phyloP scores from a whole-genome alignment of 2,888 invertebrate genomes.

The Noctua fimbriata region DNA sequence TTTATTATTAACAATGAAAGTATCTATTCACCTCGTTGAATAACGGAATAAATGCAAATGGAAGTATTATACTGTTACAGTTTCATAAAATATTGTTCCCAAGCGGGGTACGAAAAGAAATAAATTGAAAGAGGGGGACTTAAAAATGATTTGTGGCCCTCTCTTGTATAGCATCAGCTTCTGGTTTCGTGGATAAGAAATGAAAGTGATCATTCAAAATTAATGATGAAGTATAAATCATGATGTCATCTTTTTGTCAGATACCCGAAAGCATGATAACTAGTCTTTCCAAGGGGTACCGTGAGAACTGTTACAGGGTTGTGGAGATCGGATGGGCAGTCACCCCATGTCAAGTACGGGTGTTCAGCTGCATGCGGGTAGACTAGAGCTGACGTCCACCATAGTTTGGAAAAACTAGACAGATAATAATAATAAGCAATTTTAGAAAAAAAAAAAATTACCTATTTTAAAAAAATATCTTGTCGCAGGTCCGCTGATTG shows the following conservation, averaged over 20 bases:
- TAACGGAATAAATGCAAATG: slow-evolving; percentile 38
- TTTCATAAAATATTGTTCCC: slow-evolving; percentile 28
- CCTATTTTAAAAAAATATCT: no score
- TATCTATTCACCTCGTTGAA: slow-evolving; percentile 6
- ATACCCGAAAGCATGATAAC: neutral
- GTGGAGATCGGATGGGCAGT: neutral
- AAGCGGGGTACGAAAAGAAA: slow-evolving; percentile 19
- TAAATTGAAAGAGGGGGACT: slow-evolving; percentile 18
- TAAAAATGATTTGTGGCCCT: slow-evolving; percentile 37
- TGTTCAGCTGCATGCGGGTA: no score
- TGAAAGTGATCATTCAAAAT: slow-evolving; percentile 24
- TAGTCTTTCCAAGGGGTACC: neutral
- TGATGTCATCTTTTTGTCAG: neutral
- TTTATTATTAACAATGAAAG: slow-evolving; percentile 1
- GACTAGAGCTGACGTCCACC: no score
- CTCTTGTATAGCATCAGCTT: slow-evolving; percentile 11
- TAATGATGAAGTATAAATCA: slow-evolving; percentile 4
- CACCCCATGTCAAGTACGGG: no score
- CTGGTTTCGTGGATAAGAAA: slow-evolving; percentile 10
- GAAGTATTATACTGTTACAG: slow-evolving; percentile 1
- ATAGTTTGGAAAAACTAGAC: no score
- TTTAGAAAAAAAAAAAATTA: no score
- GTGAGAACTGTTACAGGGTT: no score
- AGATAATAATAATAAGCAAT: no score
- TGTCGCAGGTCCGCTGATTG: no score